Conservation (phyloP, 1,140 invertebrate genomes). For the Lanistes nyassanus region DNA sequence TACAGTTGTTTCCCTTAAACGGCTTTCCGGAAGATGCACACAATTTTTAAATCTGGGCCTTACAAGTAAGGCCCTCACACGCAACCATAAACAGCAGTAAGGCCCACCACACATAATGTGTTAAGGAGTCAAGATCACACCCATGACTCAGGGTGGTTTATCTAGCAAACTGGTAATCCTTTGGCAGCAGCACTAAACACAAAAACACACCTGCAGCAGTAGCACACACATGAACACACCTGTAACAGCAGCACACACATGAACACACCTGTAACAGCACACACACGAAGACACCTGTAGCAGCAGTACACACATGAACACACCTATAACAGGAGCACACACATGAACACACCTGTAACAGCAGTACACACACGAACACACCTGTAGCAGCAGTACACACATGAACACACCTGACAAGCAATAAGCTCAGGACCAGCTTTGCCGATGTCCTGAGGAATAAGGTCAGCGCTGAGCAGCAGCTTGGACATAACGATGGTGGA, state of each 20-base stretch:
- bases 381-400: background rate
- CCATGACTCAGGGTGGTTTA: no score
- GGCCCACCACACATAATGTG: no score
- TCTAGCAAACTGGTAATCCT: no score
- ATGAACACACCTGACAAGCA: slow-evolving; percentile 51
- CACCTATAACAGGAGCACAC: background rate
- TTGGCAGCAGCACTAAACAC: no score
- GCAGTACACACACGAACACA: background rate
- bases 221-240: no score
- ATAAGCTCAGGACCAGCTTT: slow-evolving; percentile 59
- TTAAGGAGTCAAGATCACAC: no score
- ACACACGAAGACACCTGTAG: background rate
- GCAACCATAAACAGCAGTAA: no score
- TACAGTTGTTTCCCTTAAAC: no score
- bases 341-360: background rate
- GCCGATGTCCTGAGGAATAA: slow-evolving; percentile 57
- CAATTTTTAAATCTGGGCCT: no score
- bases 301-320: background rate
- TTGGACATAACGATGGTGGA: slow-evolving; percentile 40
- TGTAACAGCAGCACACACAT: background rate
- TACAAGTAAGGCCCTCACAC: no score
- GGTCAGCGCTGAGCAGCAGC: slow-evolving; percentile 53
- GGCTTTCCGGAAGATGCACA: no score
- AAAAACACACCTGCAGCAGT: background rate
- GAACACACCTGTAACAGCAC: background rate